Evolutionary conservation across 2,888 invertebrate species (phyloP).

Genomic region (Leucophenga montana): DNA sequence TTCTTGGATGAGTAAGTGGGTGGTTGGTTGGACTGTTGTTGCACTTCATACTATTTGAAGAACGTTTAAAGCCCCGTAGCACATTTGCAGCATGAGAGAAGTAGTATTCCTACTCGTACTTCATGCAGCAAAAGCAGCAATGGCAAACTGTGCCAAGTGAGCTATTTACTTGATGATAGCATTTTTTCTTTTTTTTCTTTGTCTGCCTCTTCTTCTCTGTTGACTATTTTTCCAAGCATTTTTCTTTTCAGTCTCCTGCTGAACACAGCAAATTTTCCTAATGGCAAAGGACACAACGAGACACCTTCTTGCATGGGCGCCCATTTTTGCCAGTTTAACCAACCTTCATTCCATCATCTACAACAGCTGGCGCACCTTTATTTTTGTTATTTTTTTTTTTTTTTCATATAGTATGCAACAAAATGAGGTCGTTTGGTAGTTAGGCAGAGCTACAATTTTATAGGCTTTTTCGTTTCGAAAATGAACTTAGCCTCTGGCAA

Average conservation of each 20-base stretch:
- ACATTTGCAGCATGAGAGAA: not conserved
- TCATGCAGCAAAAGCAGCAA: not conserved
- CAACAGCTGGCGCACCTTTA: no score
- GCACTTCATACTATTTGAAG: not conserved
- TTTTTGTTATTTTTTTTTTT: no score
- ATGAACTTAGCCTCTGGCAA: no score
- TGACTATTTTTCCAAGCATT: not conserved
- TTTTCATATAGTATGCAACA: no score
- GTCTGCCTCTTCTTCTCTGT: not conserved
- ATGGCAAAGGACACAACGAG: slow-evolving; percentile 11
- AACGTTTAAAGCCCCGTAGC: slow-evolving; percentile 16
- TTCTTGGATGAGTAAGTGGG: no score
- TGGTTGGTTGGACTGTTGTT: not conserved
- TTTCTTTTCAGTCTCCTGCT: slow-evolving; percentile 9
- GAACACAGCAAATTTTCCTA: slow-evolving; percentile 8
- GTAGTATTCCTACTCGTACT: no score
- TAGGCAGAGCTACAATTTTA: no score
- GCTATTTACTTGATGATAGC: slow-evolving; percentile 25
- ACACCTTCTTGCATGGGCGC: no score
- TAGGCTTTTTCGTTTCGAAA: no score
- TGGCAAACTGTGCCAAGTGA: slow-evolving; percentile 26
- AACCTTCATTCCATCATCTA: no score
- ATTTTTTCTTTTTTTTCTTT: slow-evolving; percentile 6
- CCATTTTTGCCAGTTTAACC: no score
- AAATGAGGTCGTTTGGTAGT: no score